Conservation (phyloP, 2,797 vertebrate genomes). For the Fundulus diaphanus region DNA sequence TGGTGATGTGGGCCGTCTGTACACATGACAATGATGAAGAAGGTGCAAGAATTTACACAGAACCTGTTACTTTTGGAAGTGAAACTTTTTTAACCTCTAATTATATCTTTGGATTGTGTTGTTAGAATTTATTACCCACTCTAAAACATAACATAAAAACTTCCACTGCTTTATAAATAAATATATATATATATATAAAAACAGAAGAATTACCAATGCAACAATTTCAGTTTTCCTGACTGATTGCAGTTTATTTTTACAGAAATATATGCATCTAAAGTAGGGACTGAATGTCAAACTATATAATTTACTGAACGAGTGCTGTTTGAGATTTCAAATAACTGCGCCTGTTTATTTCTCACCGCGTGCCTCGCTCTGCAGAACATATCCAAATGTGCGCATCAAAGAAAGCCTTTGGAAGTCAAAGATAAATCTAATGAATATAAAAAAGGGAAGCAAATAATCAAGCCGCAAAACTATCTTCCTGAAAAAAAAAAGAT, state of each 20-base stretch:
- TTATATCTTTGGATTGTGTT: conserved; percentile 15
- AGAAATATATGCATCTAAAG: conserved; percentile 9
- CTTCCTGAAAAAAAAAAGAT: neutral
- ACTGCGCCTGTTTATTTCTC: neutral
- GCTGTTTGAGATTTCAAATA: neutral
- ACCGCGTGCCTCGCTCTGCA: too few species aligned
- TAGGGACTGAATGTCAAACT: conserved; percentile 21
- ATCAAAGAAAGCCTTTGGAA: neutral
- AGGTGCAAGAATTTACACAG: conserved; percentile 49
- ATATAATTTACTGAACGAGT: conserved; percentile 6
- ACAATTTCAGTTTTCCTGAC: conserved; percentile 5
- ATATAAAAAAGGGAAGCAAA: neutral
- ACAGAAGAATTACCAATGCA: conserved; percentile 4
- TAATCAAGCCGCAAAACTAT: neutral
- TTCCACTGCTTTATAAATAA: neutral
- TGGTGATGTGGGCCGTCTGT: conserved; percentile 33
- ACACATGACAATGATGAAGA: conserved; percentile 5
- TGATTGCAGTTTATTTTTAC: conserved; percentile 26
- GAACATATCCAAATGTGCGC: neutral
- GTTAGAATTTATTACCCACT: neutral
- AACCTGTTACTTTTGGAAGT: conserved; percentile 34
- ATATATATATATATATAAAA: too few species aligned
- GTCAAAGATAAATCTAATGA: neutral
- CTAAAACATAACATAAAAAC: neutral
- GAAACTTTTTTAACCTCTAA: conserved; percentile 24